Conservation (phyloP, 2,797 vertebrate genomes). For the Lepus townsendii region DNA sequence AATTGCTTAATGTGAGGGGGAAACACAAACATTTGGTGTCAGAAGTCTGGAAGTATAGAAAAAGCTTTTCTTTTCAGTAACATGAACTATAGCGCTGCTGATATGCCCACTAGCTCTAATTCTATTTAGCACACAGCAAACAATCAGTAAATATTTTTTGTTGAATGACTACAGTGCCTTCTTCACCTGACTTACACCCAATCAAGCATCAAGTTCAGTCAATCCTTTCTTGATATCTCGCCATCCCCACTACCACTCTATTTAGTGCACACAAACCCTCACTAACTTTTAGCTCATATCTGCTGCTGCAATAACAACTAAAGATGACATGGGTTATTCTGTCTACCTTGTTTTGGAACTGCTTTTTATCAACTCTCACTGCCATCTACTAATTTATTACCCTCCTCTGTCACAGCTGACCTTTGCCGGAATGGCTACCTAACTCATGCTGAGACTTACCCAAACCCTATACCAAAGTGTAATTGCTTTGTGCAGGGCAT, state of each 20-base stretch:
- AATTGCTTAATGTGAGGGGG: background rate
- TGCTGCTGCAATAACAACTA: background rate
- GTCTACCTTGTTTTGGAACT: background rate
- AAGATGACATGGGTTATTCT: background rate
- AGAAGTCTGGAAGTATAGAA: background rate
- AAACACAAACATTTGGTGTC: background rate
- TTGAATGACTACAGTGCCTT: background rate
- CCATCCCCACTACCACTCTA: background rate
- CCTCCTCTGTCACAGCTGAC: background rate
- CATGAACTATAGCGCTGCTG: background rate
- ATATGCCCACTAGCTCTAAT: background rate
- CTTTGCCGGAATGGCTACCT: background rate
- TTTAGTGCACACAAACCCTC: background rate
- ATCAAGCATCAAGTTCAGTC: background rate
- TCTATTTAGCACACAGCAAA: background rate
- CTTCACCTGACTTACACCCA: background rate
- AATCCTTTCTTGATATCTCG: constrained; percentile 6
- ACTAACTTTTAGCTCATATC: background rate
- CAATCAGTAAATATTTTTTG: background rate
- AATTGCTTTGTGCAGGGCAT: background rate
- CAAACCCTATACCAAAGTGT: background rate
- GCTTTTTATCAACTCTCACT: background rate
- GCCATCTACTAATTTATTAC: background rate
- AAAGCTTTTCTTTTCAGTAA: background rate
- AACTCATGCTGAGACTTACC: background rate